Evolutionary conservation across 2,797 vertebrate genomes (phyloP).

Genomic region (Nasua narica): DNA sequence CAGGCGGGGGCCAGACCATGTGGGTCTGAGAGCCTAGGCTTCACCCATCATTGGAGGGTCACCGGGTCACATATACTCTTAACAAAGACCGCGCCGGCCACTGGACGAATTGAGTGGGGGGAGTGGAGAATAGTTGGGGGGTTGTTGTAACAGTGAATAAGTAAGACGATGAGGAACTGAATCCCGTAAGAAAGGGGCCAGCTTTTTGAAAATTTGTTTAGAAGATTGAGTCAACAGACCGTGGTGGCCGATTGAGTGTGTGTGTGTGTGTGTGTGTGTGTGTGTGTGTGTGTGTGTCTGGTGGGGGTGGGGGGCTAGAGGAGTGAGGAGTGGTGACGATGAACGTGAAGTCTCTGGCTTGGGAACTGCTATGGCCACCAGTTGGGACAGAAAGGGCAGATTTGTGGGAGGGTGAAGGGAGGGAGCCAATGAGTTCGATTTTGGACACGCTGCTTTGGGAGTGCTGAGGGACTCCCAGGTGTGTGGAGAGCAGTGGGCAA

Average conservation of each 20-base stretch:
- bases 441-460: not conserved
- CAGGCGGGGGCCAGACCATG: not conserved
- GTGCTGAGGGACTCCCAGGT: not conserved
- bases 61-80: not conserved
- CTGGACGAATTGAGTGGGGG: not conserved
- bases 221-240: not conserved
- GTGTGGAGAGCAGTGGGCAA: not conserved
- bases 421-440: not conserved
- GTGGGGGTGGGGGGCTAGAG: not conserved
- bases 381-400: not conserved
- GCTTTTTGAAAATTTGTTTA: not conserved
- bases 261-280: not conserved
- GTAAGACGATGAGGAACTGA: not conserved
- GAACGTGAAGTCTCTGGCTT: not conserved
- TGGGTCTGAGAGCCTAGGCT: not conserved
- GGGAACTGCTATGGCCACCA: not conserved
- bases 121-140: not conserved
- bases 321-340: not conserved
- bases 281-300: not conserved
- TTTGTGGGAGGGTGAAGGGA: not conserved
- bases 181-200: not conserved
- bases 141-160: not conserved
- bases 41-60: not conserved
- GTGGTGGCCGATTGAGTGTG: not conserved
- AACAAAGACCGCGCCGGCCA: not conserved